A percentile compares a stretch with the other conserved stretches of the same genome.
phyloP scores from a whole-genome alignment of 1,140 invertebrate genomes.

The Ylistrum balloti region DNA sequence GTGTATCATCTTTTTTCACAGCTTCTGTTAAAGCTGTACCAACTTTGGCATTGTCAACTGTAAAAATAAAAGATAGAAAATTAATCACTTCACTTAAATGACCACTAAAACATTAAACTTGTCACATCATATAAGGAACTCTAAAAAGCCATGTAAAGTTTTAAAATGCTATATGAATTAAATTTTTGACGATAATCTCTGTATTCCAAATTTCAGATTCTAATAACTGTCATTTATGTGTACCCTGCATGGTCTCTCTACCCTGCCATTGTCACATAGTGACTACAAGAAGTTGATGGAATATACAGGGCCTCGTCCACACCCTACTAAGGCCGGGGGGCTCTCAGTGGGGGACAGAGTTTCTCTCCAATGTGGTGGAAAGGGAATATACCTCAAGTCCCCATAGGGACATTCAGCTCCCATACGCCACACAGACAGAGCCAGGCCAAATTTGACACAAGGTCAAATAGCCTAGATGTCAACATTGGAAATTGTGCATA shows the following conservation, averaged over 20 bases:
- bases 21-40: conserved; percentile 73
- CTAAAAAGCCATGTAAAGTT: too few relatives aligned
- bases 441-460: conserved; percentile 44
- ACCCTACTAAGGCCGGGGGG: conserved; percentile 49
- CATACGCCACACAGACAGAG: conserved; percentile 56
- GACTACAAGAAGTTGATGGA: conserved; percentile 59
- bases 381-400: conserved; percentile 61
- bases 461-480: background rate
- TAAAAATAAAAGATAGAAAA: conserved; percentile 58
- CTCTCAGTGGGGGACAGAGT: conserved; percentile 53
- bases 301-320: conserved; percentile 61
- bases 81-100: too few relatives aligned
- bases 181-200: too few relatives aligned
- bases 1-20: conserved; percentile 80
- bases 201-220: too few relatives aligned
- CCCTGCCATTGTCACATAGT: conserved; percentile 55
- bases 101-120: too few relatives aligned
- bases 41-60: conserved; percentile 83
- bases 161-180: too few relatives aligned
- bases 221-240: too few relatives aligned
- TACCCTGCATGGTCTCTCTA: conserved; percentile 64
- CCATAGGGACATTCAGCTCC: conserved; percentile 57
- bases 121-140: too few relatives aligned
- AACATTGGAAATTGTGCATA: background rate
- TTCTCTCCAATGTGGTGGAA: conserved; percentile 60